Base-by-base conservation (phyloP, 2,888 invertebrate species). In the Sinodicranocentrus sp. region DNA sequence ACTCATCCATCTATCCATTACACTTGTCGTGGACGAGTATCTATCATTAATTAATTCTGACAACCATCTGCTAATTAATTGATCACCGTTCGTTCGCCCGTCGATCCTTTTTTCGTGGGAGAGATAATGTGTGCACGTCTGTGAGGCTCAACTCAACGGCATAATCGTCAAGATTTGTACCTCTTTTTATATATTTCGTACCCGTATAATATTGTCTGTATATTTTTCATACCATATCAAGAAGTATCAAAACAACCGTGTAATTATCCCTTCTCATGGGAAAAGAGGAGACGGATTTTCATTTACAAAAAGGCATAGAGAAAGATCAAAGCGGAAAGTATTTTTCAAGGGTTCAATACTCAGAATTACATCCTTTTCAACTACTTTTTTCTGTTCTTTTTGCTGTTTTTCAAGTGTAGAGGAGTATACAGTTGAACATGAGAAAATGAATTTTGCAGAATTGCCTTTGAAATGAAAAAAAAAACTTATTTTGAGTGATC, bases 31-130 rank as follows among this genome's bases (percentile, higher is more conserved):
- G 61, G 10, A 75, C 54, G 59, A 82, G 67, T 65, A 82, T 72
- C 71, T 57, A 57, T 83, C 76, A 83, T 83, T 83, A 77, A 83
- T 77, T 72, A 83, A 77, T 67, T 83, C 83, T 83, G 83, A 83
- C 83, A 83, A 83, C 76, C 83, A 83, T 72, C 77, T 77, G 65
- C 83, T 83, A 77, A 77, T 83, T 83, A 83, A 77, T 77, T 77
- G 82, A 82, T 82, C 82, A 82, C 68, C 72, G 82, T 73, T 82
- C 68, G 73, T 63, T 39, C 19, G 17, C 57, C n/a, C 21, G 65
- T 65, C 43, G 43, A 44, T 65, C 43, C 28, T 23, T 26, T 71
- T 65, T 44, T 23, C 1, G 23, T 23, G 43, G 10, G 19, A 43
- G 5, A n/a, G 17, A 28, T 23, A 57, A 48, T n/a, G n/a, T n/a